Evolutionary conservation across 2,888 invertebrate genomes (phyloP).

Genomic region (Pachycephus smyrnensis): DNA sequence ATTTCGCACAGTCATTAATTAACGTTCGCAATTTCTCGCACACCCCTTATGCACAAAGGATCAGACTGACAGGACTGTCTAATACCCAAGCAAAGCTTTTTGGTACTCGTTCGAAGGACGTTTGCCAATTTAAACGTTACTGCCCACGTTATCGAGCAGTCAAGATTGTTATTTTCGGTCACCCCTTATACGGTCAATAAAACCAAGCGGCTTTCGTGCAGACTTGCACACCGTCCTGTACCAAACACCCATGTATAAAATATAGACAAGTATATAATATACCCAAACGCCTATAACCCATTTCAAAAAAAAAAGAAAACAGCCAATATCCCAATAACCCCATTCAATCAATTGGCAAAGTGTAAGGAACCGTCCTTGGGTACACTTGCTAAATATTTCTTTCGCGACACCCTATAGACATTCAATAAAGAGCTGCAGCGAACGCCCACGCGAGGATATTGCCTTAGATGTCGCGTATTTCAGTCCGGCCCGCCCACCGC

Average conservation of each 20-base stretch:
- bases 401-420: neutral
- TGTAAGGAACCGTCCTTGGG: neutral
- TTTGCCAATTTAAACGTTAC: neutral
- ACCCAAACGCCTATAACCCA: neutral
- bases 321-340: neutral
- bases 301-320: no score
- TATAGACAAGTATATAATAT: neutral
- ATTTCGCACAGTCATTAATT: neutral
- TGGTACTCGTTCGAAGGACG: neutral
- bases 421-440: neutral
- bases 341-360: neutral
- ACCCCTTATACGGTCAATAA: neutral
- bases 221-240: neutral
- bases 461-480: slow-evolving; percentile 10
- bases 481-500: slow-evolving; percentile 7
- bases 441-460: slow-evolving; percentile 9
- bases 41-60: neutral
- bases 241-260: neutral
- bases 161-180: neutral
- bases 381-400: neutral
- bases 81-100: neutral
- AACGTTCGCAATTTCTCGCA: neutral
- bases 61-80: neutral
- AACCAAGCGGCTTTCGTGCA: neutral
- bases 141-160: neutral